These are phyloP conservation scores for Pseudomugil tenellus DNA, from an alignment of 2,797 vertebrate genomes.

Conservation along the genomic window DNA sequence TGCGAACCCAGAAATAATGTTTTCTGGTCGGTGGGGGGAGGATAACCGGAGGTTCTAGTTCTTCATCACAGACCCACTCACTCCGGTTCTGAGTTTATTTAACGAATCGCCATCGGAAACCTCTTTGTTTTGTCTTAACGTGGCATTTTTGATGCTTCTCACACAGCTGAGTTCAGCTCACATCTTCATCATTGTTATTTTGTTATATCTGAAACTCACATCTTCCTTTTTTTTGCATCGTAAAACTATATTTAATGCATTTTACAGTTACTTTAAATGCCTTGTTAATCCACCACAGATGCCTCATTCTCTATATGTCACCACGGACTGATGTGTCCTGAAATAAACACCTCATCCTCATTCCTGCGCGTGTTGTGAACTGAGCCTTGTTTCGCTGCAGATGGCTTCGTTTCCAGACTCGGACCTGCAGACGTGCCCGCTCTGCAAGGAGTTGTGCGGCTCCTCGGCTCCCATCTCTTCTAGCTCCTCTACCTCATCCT, in stretches of 20 bases:
- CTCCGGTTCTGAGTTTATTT: constrained; percentile 48
- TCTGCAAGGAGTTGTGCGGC: constrained; percentile 93
- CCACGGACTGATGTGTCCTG: constrained; percentile 47
- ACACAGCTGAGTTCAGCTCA: constrained; percentile 16
- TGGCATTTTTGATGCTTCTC: constrained; percentile 21
- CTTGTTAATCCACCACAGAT: constrained; percentile 75
- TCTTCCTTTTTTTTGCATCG: constrained; percentile 39
- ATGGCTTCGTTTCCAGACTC: constrained; percentile 92
- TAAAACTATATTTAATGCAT: constrained; percentile 33
- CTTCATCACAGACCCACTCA: constrained; percentile 54
- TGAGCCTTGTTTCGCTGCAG: constrained; percentile 69
- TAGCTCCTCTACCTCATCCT: constrained; percentile 90
- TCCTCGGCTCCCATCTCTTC: constrained; percentile 89
- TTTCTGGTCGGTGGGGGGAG: constrained; percentile 75
- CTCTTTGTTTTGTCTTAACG: not conserved
- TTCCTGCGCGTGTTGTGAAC: constrained; percentile 53
- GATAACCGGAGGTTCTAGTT: constrained; percentile 61
- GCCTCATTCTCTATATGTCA: constrained; percentile 28
- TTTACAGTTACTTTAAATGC: constrained; percentile 43
- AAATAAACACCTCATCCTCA: constrained; percentile 55
- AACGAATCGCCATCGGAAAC: constrained; percentile 33
- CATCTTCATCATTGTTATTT: not conserved
- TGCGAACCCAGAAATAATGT: constrained; percentile 75
- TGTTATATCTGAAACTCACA: constrained; percentile 28
- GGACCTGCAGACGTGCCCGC: constrained; percentile 91